phyloP scores from a whole-genome alignment of 2,888 invertebrate species.

The Cephus pulcher region DNA sequence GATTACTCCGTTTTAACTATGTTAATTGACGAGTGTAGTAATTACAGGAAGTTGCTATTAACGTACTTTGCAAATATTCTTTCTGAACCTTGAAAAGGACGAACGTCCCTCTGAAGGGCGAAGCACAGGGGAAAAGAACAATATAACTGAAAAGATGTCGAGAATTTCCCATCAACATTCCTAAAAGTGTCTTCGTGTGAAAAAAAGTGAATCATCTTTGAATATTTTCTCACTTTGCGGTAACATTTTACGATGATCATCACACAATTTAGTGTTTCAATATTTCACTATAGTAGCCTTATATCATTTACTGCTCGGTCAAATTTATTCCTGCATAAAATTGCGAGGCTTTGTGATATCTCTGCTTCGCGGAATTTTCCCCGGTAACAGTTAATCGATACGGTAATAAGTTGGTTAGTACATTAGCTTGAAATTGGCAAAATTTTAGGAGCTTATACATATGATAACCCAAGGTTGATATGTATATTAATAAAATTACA shows the following conservation, averaged over 20 bases:
- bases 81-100: too few relatives aligned
- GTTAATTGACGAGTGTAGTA: not conserved
- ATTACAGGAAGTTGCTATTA: too few relatives aligned
- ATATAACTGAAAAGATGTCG: too few relatives aligned
- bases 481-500: not conserved
- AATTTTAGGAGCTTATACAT: not conserved
- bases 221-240: not conserved
- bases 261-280: not conserved
- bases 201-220: not conserved
- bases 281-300: not conserved
- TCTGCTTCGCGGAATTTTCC: not conserved
- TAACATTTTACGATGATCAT: not conserved
- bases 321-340: not conserved
- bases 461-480: not conserved
- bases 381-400: too few relatives aligned
- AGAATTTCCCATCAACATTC: too few relatives aligned
- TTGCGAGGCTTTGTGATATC: not conserved
- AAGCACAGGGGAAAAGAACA: too few relatives aligned
- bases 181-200: too few relatives aligned
- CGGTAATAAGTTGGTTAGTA: not conserved
- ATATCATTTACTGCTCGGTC: not conserved
- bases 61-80: too few relatives aligned
- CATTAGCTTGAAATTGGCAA: not conserved
- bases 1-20: not conserved
- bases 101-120: too few relatives aligned